Evolutionary conservation across 1,140 invertebrate species (phyloP), one percentile per base, ranked within the genome.

Genomic region (Trichonephila clavipes): DNA sequence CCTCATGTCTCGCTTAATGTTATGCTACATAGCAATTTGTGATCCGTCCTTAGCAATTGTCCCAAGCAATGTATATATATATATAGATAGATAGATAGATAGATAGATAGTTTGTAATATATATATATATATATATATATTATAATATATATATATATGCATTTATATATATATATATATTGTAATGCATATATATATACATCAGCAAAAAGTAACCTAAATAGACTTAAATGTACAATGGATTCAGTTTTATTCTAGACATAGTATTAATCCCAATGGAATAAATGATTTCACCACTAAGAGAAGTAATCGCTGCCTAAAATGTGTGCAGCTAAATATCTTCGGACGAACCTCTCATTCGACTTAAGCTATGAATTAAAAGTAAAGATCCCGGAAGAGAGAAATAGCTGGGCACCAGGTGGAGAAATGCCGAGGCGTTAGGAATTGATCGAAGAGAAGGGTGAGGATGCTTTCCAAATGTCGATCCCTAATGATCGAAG

Each of bases 401-500:
- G 34, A 69, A 69, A 88, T 77, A 40, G 64, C 34, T n/a, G 87
- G 87, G 64, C 87, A 88, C 87, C 87, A 88, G 87, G 87, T 88
- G 87, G 62, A 62, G 87, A 69, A 88, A 88, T 69, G 64, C 64
- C 51, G 10, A 40, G 16, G 28, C 87, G 64, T 72, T 69, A 58
- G 87, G 62, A 88, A 88, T 88, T 69, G 87, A 88, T 88, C 87
- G 59, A 21, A 66, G 40, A 24, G 61, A 66, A 44, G 61, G 59
- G 58, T 62, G 34, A 44, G 19, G 62, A 62, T 51, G 87, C 62
- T 88, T 88, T 88, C 87, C 64, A 88, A 88, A 88, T 69, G 87
- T 88, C 62, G 87, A 88, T 88, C 62, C 72, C 87, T 88, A 88
- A 88, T 88, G 87, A 88, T 69, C 40, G 62, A 34, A 66, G 87